These are phyloP conservation scores for Stichopus chloronotus DNA, from an alignment of 35 echinoderm and acorn worm genomes.

Conservation along the genomic window DNA sequence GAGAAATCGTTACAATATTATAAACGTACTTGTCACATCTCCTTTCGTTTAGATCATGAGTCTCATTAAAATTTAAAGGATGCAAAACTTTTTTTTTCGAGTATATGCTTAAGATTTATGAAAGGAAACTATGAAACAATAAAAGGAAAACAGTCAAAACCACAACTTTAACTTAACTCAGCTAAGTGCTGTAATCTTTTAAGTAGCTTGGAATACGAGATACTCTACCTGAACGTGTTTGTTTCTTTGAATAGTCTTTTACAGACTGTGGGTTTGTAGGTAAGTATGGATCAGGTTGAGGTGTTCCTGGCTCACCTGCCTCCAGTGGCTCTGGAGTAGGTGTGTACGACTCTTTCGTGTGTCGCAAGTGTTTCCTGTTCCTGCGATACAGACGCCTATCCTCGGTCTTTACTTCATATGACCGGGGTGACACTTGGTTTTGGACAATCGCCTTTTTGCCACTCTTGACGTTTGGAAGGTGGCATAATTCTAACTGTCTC, in stretches of 20 bases:
- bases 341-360: constrained; percentile 38
- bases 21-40: constrained; percentile 8
- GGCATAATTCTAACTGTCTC: constrained; percentile 43
- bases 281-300: not conserved
- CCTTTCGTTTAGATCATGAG: not conserved
- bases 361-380: constrained; percentile 48
- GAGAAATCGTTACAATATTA: no score
- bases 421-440: not conserved
- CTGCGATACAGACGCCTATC: not conserved
- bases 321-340: not conserved
- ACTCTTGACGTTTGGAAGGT: not conserved
- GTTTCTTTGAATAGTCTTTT: not conserved
- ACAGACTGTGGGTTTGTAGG: not conserved
- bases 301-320: not conserved
- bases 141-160: not conserved
- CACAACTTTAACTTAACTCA: not conserved
- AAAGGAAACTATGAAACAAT: not conserved
- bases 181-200: not conserved
- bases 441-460: constrained; percentile 22
- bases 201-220: not conserved
- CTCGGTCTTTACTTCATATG: constrained; percentile 53
- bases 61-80: no score
- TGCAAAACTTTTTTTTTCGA: no score
- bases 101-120: not conserved
- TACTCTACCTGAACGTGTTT: not conserved